These are phyloP conservation scores for Andrena hattorfiana DNA, from an alignment of 2,888 invertebrate genomes.

Conservation along the genomic window DNA sequence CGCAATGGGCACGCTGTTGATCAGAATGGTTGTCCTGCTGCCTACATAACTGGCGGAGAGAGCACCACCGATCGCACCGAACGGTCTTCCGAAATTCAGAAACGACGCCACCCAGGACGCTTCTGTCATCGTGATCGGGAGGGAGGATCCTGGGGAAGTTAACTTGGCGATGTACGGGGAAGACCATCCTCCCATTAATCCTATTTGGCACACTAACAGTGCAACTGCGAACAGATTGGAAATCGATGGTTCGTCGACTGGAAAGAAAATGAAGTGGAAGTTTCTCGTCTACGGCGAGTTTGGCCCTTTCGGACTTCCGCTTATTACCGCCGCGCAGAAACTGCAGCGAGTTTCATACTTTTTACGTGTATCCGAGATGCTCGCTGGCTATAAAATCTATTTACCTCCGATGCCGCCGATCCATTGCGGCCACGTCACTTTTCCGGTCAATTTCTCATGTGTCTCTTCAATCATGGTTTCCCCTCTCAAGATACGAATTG, in stretches of 20 bases:
- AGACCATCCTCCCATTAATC: slow-evolving; percentile 72
- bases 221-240: slow-evolving; percentile 42
- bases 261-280: neutral
- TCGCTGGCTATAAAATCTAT: neutral
- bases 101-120: slow-evolving; percentile 79
- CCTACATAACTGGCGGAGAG: slow-evolving; percentile 70
- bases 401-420: slow-evolving; percentile 62
- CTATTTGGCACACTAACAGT: slow-evolving; percentile 49
- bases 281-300: neutral
- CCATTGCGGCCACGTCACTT: slow-evolving; percentile 68
- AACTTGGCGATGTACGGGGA: slow-evolving; percentile 75
- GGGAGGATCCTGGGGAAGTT: slow-evolving; percentile 62
- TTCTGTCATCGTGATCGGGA: slow-evolving; percentile 68
- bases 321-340: neutral
- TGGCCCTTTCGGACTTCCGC: neutral
- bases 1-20: slow-evolving; percentile 66
- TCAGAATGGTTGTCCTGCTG: slow-evolving; percentile 72
- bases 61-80: slow-evolving; percentile 74
- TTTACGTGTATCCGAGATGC: neutral
- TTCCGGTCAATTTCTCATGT: neutral
- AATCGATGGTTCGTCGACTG: slow-evolving; percentile 21
- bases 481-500: neutral
- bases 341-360: neutral
- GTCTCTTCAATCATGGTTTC: slow-evolving; percentile 36
- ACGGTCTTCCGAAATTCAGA: slow-evolving; percentile 73